Evolutionary conservation across 1,140 invertebrate genomes (phyloP), one percentile per base, ranked within the genome.

Genomic region (Cydia amplana): DNA sequence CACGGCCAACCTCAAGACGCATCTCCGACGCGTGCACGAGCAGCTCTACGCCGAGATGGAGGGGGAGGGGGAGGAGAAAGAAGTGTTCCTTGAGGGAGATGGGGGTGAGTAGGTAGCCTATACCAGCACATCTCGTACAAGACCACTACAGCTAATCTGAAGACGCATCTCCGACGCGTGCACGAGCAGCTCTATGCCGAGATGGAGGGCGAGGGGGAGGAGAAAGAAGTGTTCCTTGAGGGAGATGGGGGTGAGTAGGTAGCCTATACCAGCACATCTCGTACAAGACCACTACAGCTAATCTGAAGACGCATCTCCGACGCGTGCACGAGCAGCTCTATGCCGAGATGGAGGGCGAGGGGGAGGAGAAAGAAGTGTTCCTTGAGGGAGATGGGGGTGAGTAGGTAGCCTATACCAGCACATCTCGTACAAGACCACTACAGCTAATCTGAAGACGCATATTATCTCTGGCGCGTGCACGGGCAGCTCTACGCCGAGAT

Each of bases 361-460:
- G 32, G 10, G 28, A 32, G 10, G 70, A 49, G 18, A 14, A 32
- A 6, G 40, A 46, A n/a, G 12, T 40, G 16, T 49, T 49, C 4
- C n/a, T 43, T 20, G 70, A 72, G 1, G 36, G 14, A 9, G 36
- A 49, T 9, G 43, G n/a, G 25, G 64, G 64, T 67, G 2, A 67
- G 64, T 67, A 36, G 32, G 0, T 1, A 9, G 32, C 5, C 5
- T 32, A 32, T 32, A 32, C 32, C 5, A 32, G 25, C 32, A 32
- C 14, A 64, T 72, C 5, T 78, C 77, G 3, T 78, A 64, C 63
- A 64, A 28, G 20, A 75, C 77, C 6, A 78, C 64, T 9, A 73
- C 46, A 14, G 28, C 55, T 6, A 78, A 78, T 43, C 73, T 78
- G n/a, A 78, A 78, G 63, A 75, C 55, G 16, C 77, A 78, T n/a